These are phyloP conservation scores for Anastatus disparis DNA, from an alignment of 1,140 invertebrate genomes.

Conservation along the genomic window DNA sequence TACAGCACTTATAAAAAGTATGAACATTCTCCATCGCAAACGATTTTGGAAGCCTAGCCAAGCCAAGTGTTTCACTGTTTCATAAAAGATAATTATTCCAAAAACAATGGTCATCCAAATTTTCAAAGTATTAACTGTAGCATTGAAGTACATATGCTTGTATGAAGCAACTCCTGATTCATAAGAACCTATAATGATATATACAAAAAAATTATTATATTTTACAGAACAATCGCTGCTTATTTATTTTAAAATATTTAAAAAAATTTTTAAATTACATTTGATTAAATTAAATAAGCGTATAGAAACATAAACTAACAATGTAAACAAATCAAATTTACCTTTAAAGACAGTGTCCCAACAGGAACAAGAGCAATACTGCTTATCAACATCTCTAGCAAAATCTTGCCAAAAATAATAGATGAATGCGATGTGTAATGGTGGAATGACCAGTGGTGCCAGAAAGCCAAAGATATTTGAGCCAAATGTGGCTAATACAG, in stretches of 20 bases:
- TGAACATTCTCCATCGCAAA: slow-evolving; percentile 75
- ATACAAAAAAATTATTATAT: no score
- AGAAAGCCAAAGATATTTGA: slow-evolving; percentile 61
- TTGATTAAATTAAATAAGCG: slow-evolving; percentile 15
- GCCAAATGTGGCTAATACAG: slow-evolving; percentile 55
- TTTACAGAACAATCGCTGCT: slow-evolving; percentile 4
- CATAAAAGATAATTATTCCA: slow-evolving; percentile 77
- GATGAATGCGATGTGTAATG: slow-evolving; percentile 73
- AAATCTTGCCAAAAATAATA: slow-evolving; percentile 80
- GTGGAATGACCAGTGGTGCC: slow-evolving; percentile 68
- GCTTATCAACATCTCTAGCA: slow-evolving; percentile 73
- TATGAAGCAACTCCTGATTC: slow-evolving; percentile 80
- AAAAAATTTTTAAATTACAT: neutral
- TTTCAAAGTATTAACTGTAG: slow-evolving; percentile 78
- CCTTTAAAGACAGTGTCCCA: slow-evolving; percentile 87
- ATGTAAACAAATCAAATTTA: slow-evolving; percentile 51
- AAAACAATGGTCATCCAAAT: slow-evolving; percentile 80
- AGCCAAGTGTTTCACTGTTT: slow-evolving; percentile 75
- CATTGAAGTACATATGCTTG: slow-evolving; percentile 88
- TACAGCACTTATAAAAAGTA: slow-evolving; percentile 76
- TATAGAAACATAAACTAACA: slow-evolving; percentile 23
- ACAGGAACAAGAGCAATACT: slow-evolving; percentile 80
- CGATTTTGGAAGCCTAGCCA: slow-evolving; percentile 68
- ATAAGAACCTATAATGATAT: slow-evolving; percentile 71
- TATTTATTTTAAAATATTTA: slow-evolving; percentile 8